Evolutionary conservation across 2,797 vertebrate species (phyloP).

Genomic region (Oreochromis grahami): DNA sequence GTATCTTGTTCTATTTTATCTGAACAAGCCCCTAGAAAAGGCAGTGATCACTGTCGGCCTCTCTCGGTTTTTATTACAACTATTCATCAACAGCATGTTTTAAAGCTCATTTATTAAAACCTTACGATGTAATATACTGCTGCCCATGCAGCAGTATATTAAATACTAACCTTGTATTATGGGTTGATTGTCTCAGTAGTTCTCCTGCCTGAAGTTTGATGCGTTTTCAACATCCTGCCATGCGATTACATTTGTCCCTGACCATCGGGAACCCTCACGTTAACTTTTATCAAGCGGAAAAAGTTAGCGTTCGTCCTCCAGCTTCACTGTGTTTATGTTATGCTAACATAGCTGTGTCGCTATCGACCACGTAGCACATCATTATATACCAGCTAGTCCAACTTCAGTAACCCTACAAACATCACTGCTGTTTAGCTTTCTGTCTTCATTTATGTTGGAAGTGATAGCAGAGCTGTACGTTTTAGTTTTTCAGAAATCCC

Average conservation of each 20-base stretch:
- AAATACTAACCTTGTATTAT: not conserved
- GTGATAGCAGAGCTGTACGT: accelerated
- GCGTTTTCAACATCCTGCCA: not conserved
- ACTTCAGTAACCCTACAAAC: not conserved
- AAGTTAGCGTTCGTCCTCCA: not conserved
- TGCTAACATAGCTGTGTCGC: not conserved
- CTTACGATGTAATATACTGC: not conserved
- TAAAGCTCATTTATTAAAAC: not conserved
- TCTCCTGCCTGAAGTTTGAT: not conserved
- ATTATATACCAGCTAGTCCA: not conserved
- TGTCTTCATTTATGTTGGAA: not conserved
- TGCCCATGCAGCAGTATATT: not conserved
- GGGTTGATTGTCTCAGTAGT: not conserved
- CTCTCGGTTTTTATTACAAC: not conserved
- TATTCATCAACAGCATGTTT: not conserved
- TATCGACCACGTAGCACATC: not conserved
- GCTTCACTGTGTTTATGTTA: not conserved
- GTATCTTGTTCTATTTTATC: not conserved
- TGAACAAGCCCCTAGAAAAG: not conserved
- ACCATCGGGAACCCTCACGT: not conserved
- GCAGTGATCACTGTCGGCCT: not conserved
- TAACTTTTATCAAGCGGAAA: not conserved
- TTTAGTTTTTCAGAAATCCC: not conserved
- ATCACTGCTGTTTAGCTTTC: not conserved
- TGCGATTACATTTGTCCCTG: not conserved